Percentiles rank a stretch among this genome's conserved stretches.
These are phyloP conservation scores for Nylanderia fulva DNA, from an alignment of 1,140 invertebrate genomes.

Conservation along the genomic window DNA sequence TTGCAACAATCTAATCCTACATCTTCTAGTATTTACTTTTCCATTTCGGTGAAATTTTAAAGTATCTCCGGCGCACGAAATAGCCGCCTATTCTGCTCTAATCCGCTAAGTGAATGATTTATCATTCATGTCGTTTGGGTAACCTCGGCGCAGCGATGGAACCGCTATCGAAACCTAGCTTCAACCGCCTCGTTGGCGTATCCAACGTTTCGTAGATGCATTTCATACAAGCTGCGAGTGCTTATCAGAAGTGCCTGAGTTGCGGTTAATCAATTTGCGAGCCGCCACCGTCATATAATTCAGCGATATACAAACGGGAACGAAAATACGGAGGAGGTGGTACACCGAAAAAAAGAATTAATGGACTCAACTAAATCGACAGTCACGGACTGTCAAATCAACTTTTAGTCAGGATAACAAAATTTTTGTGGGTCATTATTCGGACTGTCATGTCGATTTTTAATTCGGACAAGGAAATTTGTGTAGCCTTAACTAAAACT, in stretches of 20 bases:
- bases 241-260: conserved; percentile 30
- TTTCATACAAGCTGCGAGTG: conserved; percentile 26
- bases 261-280: conserved; percentile 41
- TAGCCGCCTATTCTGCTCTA: conserved; percentile 17
- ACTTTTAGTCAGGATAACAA: too few species aligned
- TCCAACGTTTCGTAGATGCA: conserved; percentile 28
- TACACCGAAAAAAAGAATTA: too few species aligned
- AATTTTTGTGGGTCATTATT: too few species aligned
- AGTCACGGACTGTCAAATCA: too few species aligned
- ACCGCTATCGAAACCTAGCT: conserved; percentile 42
- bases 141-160: conserved; percentile 48
- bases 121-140: conserved; percentile 53
- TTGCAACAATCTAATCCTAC: conserved; percentile 18
- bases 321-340: not conserved
- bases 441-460: too few species aligned
- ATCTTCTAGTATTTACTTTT: conserved; percentile 2
- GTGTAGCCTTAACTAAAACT: too few species aligned
- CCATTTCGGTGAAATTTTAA: not conserved
- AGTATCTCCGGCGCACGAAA: not conserved
- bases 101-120: conserved; percentile 55
- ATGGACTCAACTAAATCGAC: too few species aligned
- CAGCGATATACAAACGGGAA: conserved; percentile 38
- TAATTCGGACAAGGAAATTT: too few species aligned
- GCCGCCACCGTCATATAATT: conserved; percentile 49
- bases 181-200: conserved; percentile 8